phyloP scores from a whole-genome alignment of 2,888 invertebrate genomes.

The Boloria selene region DNA sequence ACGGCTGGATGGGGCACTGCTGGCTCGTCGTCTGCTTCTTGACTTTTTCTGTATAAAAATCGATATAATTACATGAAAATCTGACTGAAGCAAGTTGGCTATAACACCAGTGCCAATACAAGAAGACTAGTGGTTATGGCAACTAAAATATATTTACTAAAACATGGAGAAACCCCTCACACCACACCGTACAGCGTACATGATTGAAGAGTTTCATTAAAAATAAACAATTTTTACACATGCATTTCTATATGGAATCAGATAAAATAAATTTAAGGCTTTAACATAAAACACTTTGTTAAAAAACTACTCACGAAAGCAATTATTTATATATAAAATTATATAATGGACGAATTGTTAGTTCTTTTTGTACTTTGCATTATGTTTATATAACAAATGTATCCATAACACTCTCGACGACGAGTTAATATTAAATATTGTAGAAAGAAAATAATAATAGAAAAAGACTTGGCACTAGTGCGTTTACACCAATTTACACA shows the following conservation, averaged over 20 bases:
- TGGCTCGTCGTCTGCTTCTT: conserved; percentile 68
- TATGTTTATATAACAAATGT: conserved; percentile 43
- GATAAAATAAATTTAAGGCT: conserved; percentile 61
- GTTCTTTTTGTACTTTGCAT: conserved; percentile 37
- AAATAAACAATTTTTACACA: conserved; percentile 59
- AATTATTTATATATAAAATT: conserved; percentile 51
- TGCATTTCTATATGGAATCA: conserved; percentile 66
- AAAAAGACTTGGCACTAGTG: conserved; percentile 70
- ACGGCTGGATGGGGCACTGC: conserved; percentile 64
- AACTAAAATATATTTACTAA: conserved; percentile 67
- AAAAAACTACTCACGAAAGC: conserved; percentile 75
- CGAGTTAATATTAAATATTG: conserved; percentile 35
- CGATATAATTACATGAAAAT: conserved; percentile 47
- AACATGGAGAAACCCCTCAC: conserved; percentile 58
- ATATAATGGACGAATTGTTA: conserved; percentile 38
- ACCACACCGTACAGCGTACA: conserved; percentile 28
- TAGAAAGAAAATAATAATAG: conserved; percentile 23
- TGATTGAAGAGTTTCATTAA: conserved; percentile 58
- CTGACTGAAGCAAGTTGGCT: conserved; percentile 41
- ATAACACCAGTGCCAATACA: conserved; percentile 81
- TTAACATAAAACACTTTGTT: conserved; percentile 54
- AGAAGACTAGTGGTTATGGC: conserved; percentile 79
- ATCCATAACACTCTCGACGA: conserved; percentile 78
- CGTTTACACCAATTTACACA: conserved; percentile 44
- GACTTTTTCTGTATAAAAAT: conserved; percentile 76